Evolutionary conservation across 2,113 vertebrate genomes (phyloP).

Genomic region (Odontophorus gujanensis): DNA sequence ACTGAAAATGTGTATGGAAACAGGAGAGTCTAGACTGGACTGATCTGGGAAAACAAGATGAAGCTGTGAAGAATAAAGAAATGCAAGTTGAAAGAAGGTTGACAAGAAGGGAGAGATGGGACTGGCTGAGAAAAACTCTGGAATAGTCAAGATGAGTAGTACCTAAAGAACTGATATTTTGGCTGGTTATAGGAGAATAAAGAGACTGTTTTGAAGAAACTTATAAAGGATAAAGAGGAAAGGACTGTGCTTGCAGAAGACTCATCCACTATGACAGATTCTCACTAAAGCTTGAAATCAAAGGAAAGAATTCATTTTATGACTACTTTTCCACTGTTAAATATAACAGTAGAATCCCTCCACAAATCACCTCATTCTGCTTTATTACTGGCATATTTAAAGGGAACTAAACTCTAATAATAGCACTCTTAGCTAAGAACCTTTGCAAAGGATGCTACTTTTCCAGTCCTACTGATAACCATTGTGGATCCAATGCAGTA

Average conservation of each 20-base stretch:
- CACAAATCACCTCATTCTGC: background rate
- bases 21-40: background rate
- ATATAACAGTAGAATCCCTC: background rate
- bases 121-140: background rate
- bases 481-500: background rate
- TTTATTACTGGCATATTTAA: background rate
- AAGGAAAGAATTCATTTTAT: background rate
- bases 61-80: background rate
- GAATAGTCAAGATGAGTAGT: background rate
- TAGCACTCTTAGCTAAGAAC: background rate
- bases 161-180: background rate
- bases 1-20: background rate
- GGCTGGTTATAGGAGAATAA: accelerated
- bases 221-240: background rate
- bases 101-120: background rate
- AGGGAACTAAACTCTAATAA: background rate
- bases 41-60: background rate
- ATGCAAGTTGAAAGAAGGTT: background rate
- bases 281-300: background rate
- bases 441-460: background rate
- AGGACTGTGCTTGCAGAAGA: background rate
- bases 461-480: background rate
- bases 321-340: background rate
- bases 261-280: background rate
- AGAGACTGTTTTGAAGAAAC: background rate